Base-by-base conservation (phyloP, 2,113 vertebrate genomes). In the Oncorhynchus kisutch region DNA sequence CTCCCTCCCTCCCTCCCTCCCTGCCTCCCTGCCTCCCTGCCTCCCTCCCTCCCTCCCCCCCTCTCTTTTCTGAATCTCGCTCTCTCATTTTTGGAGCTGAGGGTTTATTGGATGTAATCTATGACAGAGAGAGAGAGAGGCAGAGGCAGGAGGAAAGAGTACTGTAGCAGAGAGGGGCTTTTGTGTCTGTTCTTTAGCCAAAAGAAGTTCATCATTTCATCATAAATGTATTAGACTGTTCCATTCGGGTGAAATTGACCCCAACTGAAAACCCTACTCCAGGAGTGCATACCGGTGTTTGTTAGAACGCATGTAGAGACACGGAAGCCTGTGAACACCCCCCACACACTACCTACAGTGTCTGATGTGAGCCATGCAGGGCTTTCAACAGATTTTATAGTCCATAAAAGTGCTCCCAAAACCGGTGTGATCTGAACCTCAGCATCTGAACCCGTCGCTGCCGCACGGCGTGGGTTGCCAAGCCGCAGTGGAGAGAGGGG, bases 1-100 rank as follows among this genome's bases (percentile, higher is more conserved):
- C 78, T 70, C 64, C 76, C 77, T 45, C 83, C 77, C 71, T 83
- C 83, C 80, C 70, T 39, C 85, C 81, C 79, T 48, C 1, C 57
- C 78, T 70, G 60, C 75, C 77, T 39, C 78, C 75, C 65, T 27
- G 5, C 83, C 82, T 48, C 1, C 57, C 78, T 70, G 60, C 75
- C 77, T 39, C 83, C 78, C 71, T 83, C 83, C 80, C 70, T 34
- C 85, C 81, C 79, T 48, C 1, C 57, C 78, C 24, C 31, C 76
- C 29, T 39, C 18, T 39, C 16, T 67, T 18, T 34, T 39, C 29
- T 18, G 13, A 4, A 14, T 54, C 5, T 54, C 16, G 3, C 14
- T 62, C 59, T 62, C 59, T 22, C n/a, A 45, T 62, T 62, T 62
- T 4, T 18, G 16, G 14, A 54, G 14, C 12, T 54, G 12, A 1